Base-by-base conservation (phyloP, 2,113 vertebrate species). In the Rhea pennata region DNA sequence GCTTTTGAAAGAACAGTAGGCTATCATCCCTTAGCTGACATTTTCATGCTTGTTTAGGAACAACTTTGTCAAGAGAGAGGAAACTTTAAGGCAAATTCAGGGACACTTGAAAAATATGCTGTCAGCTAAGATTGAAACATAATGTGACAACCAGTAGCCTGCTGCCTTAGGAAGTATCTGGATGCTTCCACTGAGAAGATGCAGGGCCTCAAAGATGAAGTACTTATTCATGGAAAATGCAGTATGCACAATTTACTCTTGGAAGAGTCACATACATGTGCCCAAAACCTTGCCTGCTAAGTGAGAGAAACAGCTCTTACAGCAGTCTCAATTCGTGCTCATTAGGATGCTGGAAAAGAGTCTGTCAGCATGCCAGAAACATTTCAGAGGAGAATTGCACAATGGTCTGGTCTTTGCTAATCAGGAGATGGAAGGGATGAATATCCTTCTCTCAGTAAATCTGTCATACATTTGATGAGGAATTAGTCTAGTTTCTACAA, bases 101-200 rank as follows among this genome's bases (percentile, higher is more conserved):
- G 94, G 95, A 96, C 86, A 92, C 56, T 94, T 94, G 94, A 91
- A 96, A 96, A 97, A 97, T 97, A 96, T 76, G 72, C 84, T 97
- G 92, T 97, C 95, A 95, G 79, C 72, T 51, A 64, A 95, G 95
- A 96, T 10, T 96, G 95, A 97, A 96, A 94, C 84, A 33, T 93
- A 95, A 92, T 89, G 93, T 95, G 95, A 97, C 95, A 96, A 91
- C 74, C 80, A 87, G 92, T 54, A 87, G 87, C 71, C 87, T 91
- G 62, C 86, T 95, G 95, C 97, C 96, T 96, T 93, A 91, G 94
- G 97, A 97, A 70, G 92, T 76, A 88, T 66, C 59, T 88, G 88
- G 90, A 48, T 84, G 80, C 65, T 90, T 93, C 88, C 61, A 67
- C 82, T 33, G 94, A 90, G 88, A 69, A 96, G 67, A 81, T 79